Base-by-base conservation (phyloP, 2,797 vertebrate genomes). In the Sebastes trivittatus region DNA sequence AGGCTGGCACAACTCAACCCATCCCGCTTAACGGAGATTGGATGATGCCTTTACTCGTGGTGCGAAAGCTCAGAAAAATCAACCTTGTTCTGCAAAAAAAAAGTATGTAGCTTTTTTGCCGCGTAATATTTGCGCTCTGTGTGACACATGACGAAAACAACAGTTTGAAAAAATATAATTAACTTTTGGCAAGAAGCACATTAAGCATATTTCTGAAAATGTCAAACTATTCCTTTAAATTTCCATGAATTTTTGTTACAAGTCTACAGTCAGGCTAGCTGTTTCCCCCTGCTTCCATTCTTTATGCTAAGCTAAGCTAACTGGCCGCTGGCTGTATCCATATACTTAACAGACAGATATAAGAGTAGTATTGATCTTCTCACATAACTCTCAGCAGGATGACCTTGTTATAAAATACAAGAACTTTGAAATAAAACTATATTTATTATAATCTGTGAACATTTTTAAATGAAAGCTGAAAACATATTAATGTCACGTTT, bases 11-110 rank as follows among this genome's bases (percentile, higher is more conserved):
- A 52, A 52, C 0, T 52, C 49, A 52, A 52, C 49, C 49, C 20
- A 3, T 52, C 6, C 0, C 0, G 4, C 0, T 0, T 6, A n/a
- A 52, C 49, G 0, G 0, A 20, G 20, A 1, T 49, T 52, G 49
- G 20, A n/a, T 52, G 0, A 52, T 10, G 20, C 20, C 18, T 52
- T n/a, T 52, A 52, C n/a, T 52, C 0, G 49, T n/a, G 4, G 49
- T 52, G 0, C 7, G 0, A 52, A 52, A 52, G 20, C 8, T 9
- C 3, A 1, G 2, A 52, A 52, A 52, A 52, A 9, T 20, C 6
- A 0, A 14, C 38, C 38, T 42, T 0, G 38, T n/a, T 52, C 7
- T 52, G 14, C 42, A 16, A 46, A 16, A 0, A 1, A 46, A 46
- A 52, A n/a, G 16, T n/a, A 0, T 20, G 18, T 52, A 0, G 18